Base-by-base conservation (phyloP, 2,113 vertebrate species). In the Hemibagrus wyckioides region DNA sequence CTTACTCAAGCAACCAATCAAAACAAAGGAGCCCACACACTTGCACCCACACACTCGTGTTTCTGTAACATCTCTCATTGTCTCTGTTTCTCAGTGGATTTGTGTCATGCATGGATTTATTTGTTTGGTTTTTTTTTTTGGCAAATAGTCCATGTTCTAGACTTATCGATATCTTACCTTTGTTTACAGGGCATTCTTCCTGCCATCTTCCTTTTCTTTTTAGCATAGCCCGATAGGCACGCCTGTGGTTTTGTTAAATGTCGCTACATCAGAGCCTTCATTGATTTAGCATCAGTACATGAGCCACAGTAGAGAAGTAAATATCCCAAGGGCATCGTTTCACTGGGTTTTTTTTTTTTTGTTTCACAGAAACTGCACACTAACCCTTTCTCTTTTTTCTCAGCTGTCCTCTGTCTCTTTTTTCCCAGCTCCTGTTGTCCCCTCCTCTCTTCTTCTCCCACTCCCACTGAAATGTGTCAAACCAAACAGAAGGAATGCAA, bases 401-500 rank as follows among this genome's bases (percentile, higher is more conserved):
- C n/a, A 10, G 73, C 30, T 79, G 50, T 52, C 75, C 73, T 83
- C 82, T 50, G 41, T 77, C 73, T 13, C 57, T 57, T 39, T 86
- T n/a, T 50, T 63, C 77, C 8, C 56, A 71, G 57, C 77, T 28
- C n/a, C 30, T 30, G 61, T 57, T 28, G 10, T 44, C 39, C 19
- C 63, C 44, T 54, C 69, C 80, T 83, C 84, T 61, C 50, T 71
- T 59, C 6, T 39, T 63, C 36, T 84, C 21, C 56, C 83, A 75
- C 83, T 83, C 19, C 59, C 83, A 75, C 71, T 21, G 33, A 85
- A 67, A 59, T 63, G 48, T 81, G 61, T 88, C 84, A 85, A 84
- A 83, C 59, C 86, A 76, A 88, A 87, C 82, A 85, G 89, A 90
- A 80, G 85, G 88, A 90, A 90, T 91, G 86, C 85, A 80, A 80